Evolutionary conservation across 2,113 vertebrate genomes (phyloP).

Genomic region (Chascanopsetta lugubris): DNA sequence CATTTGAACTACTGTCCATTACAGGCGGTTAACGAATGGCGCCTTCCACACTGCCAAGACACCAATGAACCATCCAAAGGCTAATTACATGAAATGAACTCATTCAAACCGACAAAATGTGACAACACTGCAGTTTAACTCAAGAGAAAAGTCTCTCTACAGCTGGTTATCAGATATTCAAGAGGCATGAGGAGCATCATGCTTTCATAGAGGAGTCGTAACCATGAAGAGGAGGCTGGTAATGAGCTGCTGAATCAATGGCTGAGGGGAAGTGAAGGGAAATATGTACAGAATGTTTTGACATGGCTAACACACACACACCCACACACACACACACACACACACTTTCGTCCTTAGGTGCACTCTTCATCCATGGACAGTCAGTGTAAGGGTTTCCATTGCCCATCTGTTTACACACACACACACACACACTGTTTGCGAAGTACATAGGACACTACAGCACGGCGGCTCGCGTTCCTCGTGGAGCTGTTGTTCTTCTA

Average conservation of each 20-base stretch:
- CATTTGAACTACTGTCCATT: too few species aligned
- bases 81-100: constrained; percentile 16
- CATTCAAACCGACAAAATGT: neutral
- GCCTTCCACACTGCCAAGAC: too few species aligned
- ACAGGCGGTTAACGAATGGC: too few species aligned
- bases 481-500: neutral
- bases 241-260: constrained; percentile 2
- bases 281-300: too few species aligned
- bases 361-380: constrained; percentile 44
- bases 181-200: neutral
- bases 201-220: neutral
- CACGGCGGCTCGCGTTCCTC: constrained; percentile 6
- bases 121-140: too few species aligned
- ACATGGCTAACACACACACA: too few species aligned
- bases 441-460: constrained; percentile 55
- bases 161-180: constrained; percentile 14
- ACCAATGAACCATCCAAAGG: constrained; percentile 9
- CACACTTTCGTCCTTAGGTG: constrained; percentile 57
- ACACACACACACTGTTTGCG: constrained; percentile 16
- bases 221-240: neutral
- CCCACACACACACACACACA: too few species aligned
- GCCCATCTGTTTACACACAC: constrained; percentile 5
- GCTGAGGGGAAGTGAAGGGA: neutral
- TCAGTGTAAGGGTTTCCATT: neutral
- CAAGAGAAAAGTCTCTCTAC: neutral